Base-by-base conservation (phyloP, 1,140 invertebrate genomes). In the Ceratina japonica region DNA sequence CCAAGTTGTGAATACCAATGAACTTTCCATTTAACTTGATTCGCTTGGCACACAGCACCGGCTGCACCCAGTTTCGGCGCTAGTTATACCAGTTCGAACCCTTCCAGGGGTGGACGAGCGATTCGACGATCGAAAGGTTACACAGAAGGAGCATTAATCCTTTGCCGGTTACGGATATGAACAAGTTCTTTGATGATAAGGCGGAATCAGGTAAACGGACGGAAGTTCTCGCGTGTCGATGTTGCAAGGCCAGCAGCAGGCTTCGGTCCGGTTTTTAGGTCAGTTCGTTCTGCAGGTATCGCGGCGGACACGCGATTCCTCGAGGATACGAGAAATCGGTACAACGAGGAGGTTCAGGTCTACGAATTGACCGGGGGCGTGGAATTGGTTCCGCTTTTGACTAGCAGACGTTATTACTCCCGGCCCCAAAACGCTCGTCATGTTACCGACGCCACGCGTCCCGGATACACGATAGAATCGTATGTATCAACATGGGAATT, bases 311-410 rank as follows among this genome's bases (percentile, higher is more conserved):
- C 22, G 72, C 82, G 71, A 24, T 64, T 64, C 24, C 12, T 52
- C 18, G 59, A 63, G 52, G 71, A 72, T 72, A 49, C 82, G 65
- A 83, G 70, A 76, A 82, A 84, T 59, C 72, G 73, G 16, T 87
- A 85, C 73, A 88, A 90, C 44, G 88, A 90, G 59, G 83, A 89
- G 62, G 61, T 88, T 69, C 87, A 91, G 69, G 81, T 90, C 52
- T 91, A 90, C 84, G 86, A 88, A 80, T 69, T 95, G 83, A 94
- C 92, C 87, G 92, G 94, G 12, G 95, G 95, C 52, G 93, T 95
- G 74, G 95, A 96, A 90, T 91, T 96, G 81, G 95, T 95, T 44
- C 94, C 95, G n/a, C 89, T 95, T 44, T 90, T 96, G 79, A 95
- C 94, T 18, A 92, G 93, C 79, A 91, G 94, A 77, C 86, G 86